Evolutionary conservation across 2,888 invertebrate genomes (phyloP), one percentile per base, ranked within the genome.

Genomic region (Priocnemis perturbator): DNA sequence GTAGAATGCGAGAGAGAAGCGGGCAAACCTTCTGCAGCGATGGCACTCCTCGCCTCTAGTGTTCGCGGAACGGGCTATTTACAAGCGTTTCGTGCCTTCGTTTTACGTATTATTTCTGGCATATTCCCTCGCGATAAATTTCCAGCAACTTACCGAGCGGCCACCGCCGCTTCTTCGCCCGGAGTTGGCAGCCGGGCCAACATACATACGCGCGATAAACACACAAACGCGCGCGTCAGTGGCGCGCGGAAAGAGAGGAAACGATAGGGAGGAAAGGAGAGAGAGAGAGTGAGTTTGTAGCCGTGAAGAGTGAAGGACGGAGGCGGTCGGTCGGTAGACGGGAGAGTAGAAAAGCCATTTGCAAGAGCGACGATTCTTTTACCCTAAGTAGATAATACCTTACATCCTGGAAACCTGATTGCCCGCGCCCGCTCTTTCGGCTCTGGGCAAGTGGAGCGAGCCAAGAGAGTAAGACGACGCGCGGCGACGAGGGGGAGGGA

Each of bases 311-410:
- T 7, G 52, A 52, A 52, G 11, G 58, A 19, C 23, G 64, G 19
- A 15, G n/a, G 44, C 21, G 53, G 23, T 37, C 30, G 30, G 23
- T 37, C 17, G 19, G 52, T 17, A 37, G 19, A 45, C 2, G 19
- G 11, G 15, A 7, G 21, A 19, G 62, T 61, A 19, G 11, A 45
- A 63, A 59, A 66, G 45, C 30, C 52, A 47, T 60, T 73, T 67
- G 62, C 62, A 60, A 47, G 19, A 63, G 52, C 60, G 61, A 69
- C 52, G n/a, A 50, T 63, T 66, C 63, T 70, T 73, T 74, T 64
- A 61, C 57, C 67, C 67, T 74, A 73, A 79, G 73, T 60, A 78
- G 73, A 79, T 73, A 66, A 69, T 64, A 69, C 66, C 73, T 74
- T 61, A 73, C 73, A 74, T 77, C 64, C 74, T 44, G 65, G 44